phyloP scores from a whole-genome alignment of 2,113 vertebrate species.

The Stomatorhinus ivindoensis region DNA sequence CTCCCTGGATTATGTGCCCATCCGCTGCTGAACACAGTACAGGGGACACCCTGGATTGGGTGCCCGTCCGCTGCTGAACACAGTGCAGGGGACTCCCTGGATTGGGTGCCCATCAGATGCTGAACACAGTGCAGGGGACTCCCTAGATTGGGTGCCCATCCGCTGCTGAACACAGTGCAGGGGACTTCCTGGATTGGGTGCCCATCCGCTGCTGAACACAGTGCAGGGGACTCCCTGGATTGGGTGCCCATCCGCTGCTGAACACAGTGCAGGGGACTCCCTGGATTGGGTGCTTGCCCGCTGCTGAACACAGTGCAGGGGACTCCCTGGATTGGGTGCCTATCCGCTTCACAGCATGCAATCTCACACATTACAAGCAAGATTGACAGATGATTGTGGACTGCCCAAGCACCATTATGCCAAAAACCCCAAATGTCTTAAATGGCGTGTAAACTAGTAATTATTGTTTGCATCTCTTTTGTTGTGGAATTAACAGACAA shows the following conservation, averaged over 20 bases:
- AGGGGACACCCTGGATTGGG: background rate
- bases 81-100: background rate
- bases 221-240: background rate
- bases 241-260: too few relatives aligned
- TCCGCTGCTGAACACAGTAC: background rate
- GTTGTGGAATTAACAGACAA: background rate
- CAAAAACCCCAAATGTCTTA: background rate
- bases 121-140: background rate
- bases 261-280: background rate
- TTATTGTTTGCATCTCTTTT: background rate
- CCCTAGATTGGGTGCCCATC: background rate
- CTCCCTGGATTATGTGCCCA: background rate
- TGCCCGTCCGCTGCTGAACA: too few relatives aligned
- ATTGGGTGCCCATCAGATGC: too few relatives aligned
- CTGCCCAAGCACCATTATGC: background rate
- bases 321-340: background rate
- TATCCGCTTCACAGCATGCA: background rate
- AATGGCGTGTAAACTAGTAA: background rate
- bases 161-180: background rate
- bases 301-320: background rate
- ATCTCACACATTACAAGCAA: background rate
- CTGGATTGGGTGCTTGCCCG: background rate
- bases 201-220: background rate
- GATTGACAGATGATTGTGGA: background rate
- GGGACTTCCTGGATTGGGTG: background rate